Conservation (phyloP, 2,113 vertebrate genomes). For the Spheniscus mendiculus region DNA sequence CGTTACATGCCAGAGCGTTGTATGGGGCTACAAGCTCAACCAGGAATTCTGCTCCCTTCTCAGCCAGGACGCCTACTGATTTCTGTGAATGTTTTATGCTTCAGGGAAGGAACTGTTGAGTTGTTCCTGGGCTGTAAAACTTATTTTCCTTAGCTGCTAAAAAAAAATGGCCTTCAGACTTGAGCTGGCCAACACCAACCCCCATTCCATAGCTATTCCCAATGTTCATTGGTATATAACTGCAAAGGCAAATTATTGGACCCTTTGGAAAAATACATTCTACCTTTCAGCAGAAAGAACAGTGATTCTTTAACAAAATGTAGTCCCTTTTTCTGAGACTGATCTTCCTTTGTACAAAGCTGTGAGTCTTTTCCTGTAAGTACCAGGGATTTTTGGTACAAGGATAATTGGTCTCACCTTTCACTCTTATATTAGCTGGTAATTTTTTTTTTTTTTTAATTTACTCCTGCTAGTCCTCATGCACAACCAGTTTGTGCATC, state of each 20-base stretch:
- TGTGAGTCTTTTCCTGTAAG: not conserved
- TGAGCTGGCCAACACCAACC: not conserved
- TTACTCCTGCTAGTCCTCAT: not conserved
- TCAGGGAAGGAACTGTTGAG: slow-evolving; percentile 28
- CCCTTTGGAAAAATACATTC: not conserved
- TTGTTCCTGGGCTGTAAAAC: slow-evolving; percentile 33
- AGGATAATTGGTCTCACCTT: not conserved
- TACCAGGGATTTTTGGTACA: not conserved
- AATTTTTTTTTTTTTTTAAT: not conserved
- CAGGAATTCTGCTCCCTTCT: not conserved
- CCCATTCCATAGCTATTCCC: not conserved
- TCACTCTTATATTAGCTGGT: not conserved
- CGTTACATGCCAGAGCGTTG: accelerated
- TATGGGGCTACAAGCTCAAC: not conserved
- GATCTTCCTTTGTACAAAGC: not conserved
- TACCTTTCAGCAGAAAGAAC: slow-evolving; percentile 14
- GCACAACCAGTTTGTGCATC: not conserved
- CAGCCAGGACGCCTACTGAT: slow-evolving; percentile 9
- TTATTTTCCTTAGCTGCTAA: slow-evolving; percentile 34
- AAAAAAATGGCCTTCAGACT: not conserved
- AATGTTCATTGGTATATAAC: not conserved
- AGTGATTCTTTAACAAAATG: not conserved
- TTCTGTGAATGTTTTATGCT: slow-evolving; percentile 23
- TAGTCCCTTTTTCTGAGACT: not conserved
- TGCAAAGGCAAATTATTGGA: slow-evolving; percentile 9